Evolutionary conservation across 2,113 vertebrate genomes (phyloP), one percentile per base, ranked within the genome.

Genomic region (Epinephelus lanceolatus): DNA sequence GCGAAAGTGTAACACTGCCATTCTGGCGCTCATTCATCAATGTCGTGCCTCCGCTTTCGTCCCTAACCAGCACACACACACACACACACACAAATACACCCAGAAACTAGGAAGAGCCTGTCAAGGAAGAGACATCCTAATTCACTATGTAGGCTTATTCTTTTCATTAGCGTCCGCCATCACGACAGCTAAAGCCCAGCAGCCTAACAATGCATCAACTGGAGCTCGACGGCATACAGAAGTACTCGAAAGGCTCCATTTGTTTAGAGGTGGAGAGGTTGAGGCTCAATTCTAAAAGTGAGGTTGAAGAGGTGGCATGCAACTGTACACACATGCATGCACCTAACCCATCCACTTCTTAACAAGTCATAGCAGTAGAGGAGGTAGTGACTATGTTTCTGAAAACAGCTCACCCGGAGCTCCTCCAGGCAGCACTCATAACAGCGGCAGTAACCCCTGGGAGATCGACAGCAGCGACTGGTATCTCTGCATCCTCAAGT

Each of bases 1-100:
- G 63, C 60, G 0, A 84, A 84, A 89, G 77, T 71, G 75, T 89
- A 81, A 81, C 68, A 19, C 87, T 76, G 81, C 85, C 81, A 73
- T 74, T 83, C 85, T 76, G 67, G 11, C 49, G 74, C 87, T 90
- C 94, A 89, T 94, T 93, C 86, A 91, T 94, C 94, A 94, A 80
- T 91, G 89, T 91, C 83, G 4, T 14, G 65, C 66, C 65, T 57
- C 72, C 30, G 73, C 71, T 81, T 80, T 71, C 23, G 12, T 76
- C 71, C 52, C 73, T 73, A 87, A 83, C 80, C 51, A 33, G 30
- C 45, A 62, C 42, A 56, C 49, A 76, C 27, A 9, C 67, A 27
- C 55, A 52, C 47, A 73, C 6, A 73, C 63, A 71, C 67, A 76
- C 65, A 75, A 60, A 88, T 9, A 75, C 45, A 72, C 27, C 57